Base-by-base conservation (phyloP, 2,888 invertebrate genomes). In the Eucriotettix oculatus region DNA sequence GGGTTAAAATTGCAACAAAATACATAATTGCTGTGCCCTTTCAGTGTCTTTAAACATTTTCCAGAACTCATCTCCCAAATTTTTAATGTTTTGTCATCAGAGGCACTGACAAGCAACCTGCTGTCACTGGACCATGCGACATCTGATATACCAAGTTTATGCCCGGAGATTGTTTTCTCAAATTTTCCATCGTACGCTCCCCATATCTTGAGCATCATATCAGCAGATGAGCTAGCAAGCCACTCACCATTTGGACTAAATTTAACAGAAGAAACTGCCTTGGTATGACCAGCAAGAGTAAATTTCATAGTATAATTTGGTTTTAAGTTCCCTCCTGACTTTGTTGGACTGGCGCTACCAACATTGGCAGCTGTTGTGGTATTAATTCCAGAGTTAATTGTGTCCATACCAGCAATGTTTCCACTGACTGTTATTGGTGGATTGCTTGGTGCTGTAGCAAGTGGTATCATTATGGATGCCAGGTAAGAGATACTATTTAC, bases 1-100 rank as follows among this genome's bases (percentile, higher is more conserved):
- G 99, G 99, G 75, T 99, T 99, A 74, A 99, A 99, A 76, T 97
- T 98, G 74, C 98, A 99, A 74, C 98, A 99, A 75, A 99, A 99
- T 0, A 99, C 99, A 73, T 99, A 99, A 74, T 99, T 99, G 74
- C 95, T 96, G 76, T 99, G 99, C 7, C 99, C 99, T 75, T 98
- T 99, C 53, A 99, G 76, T 0, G 98, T 99, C 77, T 99, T 99
- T 69, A 97, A 78, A 76, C 97, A 96, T 80, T 97, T 98, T 42
- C 82, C 83, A 1, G 94, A 90, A 71, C 92, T 90, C 59, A 97
- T 76, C 73, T 98, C 97, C 97, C 97, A 98, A 61, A 99, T 91
- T 83, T 94, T 92, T 58, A 85, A 79, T 64, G 85, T 94, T 76
- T 96, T 97, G 75, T 99, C 98, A 75, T 96, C 96, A 64, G 94